These are phyloP conservation scores for Steatornis caripensis DNA, from an alignment of 2,113 vertebrate genomes.

Conservation along the genomic window DNA sequence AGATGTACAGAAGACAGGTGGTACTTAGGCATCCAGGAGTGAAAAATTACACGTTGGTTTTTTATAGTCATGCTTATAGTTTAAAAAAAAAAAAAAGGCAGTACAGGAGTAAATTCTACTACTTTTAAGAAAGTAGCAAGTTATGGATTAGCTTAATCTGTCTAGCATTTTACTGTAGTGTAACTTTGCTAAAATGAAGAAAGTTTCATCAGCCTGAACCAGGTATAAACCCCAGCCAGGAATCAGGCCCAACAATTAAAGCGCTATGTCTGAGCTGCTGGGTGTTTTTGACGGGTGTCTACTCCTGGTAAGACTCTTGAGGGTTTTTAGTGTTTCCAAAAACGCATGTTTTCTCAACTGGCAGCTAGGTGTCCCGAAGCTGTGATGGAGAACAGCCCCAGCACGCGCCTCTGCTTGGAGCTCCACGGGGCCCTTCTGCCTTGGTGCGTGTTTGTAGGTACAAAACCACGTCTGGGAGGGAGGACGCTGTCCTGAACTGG, in stretches of 20 bases:
- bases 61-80: not conserved
- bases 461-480: not conserved
- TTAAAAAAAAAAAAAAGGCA: not conserved
- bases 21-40: not conserved
- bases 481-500: not conserved
- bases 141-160: not conserved
- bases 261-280: not conserved
- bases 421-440: not conserved
- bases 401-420: not conserved
- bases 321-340: not conserved
- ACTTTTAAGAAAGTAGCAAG: not conserved
- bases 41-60: not conserved
- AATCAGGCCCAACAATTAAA: not conserved
- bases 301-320: not conserved
- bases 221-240: not conserved
- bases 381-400: not conserved
- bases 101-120: not conserved
- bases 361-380: not conserved
- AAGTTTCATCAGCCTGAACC: not conserved
- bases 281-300: not conserved
- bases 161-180: not conserved
- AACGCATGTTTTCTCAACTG: not conserved
- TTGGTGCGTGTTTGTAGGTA: not conserved
- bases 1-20: not conserved
- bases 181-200: not conserved